Conservation (phyloP, 2,888 invertebrate genomes). For the Branchellion lobata region DNA sequence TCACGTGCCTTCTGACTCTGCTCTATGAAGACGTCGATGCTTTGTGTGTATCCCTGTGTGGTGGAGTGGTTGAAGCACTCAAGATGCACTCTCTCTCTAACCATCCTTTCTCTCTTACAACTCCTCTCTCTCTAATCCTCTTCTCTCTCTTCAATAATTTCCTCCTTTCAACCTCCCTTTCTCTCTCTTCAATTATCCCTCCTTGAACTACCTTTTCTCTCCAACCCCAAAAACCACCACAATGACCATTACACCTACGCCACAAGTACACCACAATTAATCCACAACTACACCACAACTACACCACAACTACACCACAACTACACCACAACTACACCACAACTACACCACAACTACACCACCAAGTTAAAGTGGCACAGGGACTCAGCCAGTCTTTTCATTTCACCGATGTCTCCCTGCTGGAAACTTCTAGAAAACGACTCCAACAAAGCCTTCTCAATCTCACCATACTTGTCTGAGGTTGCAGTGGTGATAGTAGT, state of each 20-base stretch:
- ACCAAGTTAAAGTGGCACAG: conserved; percentile 83
- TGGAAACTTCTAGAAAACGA: conserved; percentile 89
- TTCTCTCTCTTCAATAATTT: no score
- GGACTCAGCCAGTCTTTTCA: conserved; percentile 89
- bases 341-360: background rate
- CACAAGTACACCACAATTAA: no score
- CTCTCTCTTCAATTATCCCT: no score
- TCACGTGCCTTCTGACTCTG: conserved; percentile 91
- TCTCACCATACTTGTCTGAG: conserved; percentile 66
- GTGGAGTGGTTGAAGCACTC: background rate
- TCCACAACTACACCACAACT: no score
- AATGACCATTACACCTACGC: no score
- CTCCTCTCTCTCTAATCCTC: no score
- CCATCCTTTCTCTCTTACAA: background rate
- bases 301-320: no score
- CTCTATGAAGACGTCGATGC: conserved; percentile 93
- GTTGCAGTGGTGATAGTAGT: no score
- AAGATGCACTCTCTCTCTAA: background rate
- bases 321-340: no score
- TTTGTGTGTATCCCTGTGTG: conserved; percentile 80
- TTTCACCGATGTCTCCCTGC: conserved; percentile 76
- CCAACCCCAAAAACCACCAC: no score
- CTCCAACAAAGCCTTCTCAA: conserved; percentile 73
- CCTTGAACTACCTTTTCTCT: no score
- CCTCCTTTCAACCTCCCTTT: no score